These are phyloP conservation scores for Marasmarcha lunaedactyla DNA, from an alignment of 2,888 invertebrate species.

Conservation along the genomic window DNA sequence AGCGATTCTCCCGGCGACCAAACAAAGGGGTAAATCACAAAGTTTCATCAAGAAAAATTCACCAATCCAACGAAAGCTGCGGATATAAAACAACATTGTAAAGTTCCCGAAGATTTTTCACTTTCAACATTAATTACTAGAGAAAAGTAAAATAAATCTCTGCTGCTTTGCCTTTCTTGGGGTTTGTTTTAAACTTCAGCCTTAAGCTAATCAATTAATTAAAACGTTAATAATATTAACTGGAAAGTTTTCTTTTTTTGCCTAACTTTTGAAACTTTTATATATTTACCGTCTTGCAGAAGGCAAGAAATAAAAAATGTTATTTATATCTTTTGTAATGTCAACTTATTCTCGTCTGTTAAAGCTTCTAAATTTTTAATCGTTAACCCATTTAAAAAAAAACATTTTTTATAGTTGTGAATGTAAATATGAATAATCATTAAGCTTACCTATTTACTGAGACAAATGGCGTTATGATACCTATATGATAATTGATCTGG, in stretches of 20 bases:
- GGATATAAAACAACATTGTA: slow-evolving; percentile 29
- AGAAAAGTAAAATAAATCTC: slow-evolving; percentile 63
- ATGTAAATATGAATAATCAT: too few species aligned
- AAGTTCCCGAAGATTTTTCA: slow-evolving; percentile 65
- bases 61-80: slow-evolving; percentile 56
- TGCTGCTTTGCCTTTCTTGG: slow-evolving; percentile 36
- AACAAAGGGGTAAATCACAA: slow-evolving; percentile 59
- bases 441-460: too few species aligned
- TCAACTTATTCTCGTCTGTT: too few species aligned
- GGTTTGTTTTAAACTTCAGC: slow-evolving; percentile 39
- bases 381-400: too few species aligned
- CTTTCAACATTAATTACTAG: slow-evolving; percentile 64
- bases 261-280: not conserved
- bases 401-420: too few species aligned
- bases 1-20: too few species aligned
- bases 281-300: too few species aligned
- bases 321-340: too few species aligned
- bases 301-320: too few species aligned
- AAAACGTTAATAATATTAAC: slow-evolving; percentile 38
- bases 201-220: slow-evolving; percentile 60
- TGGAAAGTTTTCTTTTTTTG: slow-evolving; percentile 4
- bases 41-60: slow-evolving; percentile 59
- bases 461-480: too few species aligned
- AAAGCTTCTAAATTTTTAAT: too few species aligned
- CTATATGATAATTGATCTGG: too few species aligned